Base-by-base conservation (phyloP, 2,888 invertebrate genomes). In the Amphipoea oculea region DNA sequence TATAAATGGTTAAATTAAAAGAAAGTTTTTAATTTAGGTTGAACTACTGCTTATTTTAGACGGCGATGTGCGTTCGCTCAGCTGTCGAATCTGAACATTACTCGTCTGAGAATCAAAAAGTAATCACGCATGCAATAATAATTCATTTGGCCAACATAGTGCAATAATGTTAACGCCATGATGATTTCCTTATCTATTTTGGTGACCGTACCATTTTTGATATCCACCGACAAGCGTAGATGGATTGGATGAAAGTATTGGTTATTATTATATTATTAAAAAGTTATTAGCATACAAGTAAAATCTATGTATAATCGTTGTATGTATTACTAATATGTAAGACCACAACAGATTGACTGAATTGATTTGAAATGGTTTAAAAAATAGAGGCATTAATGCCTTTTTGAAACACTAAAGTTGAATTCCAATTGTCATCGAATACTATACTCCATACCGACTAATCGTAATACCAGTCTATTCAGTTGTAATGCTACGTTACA, bases 271-370 rank as follows among this genome's bases (percentile, higher is more conserved):
- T 68, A 62, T 71, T 54, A 80, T 54, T 81, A 51, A 68, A 79
- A 60, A 83, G 69, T 73, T 82, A 82, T 78, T 78, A 67, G 14
- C 72, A 79, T 66, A 67, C n/a, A 68, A 70, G 57, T 79, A 42
- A 75, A 78, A 63, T 79, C 62, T 81, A 76, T 84, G 51, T 79
- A 68, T 87, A 82, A 72, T 79, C 78, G 20, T 74, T 78, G 36
- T 89, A 84, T 87, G 78, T 89, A 84, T 83, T 77, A 77, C 54
- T 76, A 69, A 62, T 75, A 67, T 79, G 20, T 79, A 78, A 83
- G 69, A 70, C 40, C 73, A 68, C 14, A 29, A 23, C 7, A 42
- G 57, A 77, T 76, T 67, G 14, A 12, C 5, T 74, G 75, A 67
- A 79, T 82, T 76, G 76, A 29, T 65, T 14, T 1, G 7, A 51